phyloP scores from a whole-genome alignment of 2,113 vertebrate species.

The Suricata suricatta region DNA sequence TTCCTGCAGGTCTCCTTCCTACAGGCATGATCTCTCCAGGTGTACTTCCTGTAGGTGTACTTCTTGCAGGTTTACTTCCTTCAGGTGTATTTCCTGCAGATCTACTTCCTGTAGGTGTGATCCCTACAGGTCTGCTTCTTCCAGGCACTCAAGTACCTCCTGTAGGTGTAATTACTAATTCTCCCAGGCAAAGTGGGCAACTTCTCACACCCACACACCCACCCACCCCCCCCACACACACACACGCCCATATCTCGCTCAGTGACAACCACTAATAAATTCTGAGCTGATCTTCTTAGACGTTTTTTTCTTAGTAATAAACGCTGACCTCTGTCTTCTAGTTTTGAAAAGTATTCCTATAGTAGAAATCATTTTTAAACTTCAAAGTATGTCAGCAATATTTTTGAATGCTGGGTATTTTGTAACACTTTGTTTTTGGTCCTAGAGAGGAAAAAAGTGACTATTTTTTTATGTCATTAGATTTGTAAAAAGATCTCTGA shows the following conservation, averaged over 20 bases:
- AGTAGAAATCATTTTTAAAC: background rate
- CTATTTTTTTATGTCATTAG: too few species aligned
- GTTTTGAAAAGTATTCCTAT: background rate
- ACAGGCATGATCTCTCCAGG: background rate
- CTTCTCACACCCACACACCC: too few species aligned
- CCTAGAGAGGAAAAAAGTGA: too few species aligned
- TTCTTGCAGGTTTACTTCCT: too few species aligned
- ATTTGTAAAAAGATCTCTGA: too few species aligned
- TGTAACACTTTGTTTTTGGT: too few species aligned
- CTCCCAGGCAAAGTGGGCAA: background rate
- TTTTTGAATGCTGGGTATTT: background rate
- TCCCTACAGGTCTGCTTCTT: background rate
- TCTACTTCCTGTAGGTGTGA: background rate
- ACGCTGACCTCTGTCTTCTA: too few species aligned
- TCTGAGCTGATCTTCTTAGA: background rate
- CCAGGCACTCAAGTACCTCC: background rate
- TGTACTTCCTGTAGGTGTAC: too few species aligned
- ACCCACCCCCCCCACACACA: too few species aligned
- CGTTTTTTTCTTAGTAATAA: background rate
- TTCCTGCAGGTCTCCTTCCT: background rate
- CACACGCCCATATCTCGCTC: background rate
- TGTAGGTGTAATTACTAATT: too few species aligned
- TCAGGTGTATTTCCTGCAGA: too few species aligned
- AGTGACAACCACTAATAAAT: background rate
- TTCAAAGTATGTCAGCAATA: fast-evolving